A percentile compares a stretch with the other conserved stretches of the same genome.
Evolutionary conservation across 1,140 invertebrate species (phyloP).

Genomic region (Amyelois transitella): DNA sequence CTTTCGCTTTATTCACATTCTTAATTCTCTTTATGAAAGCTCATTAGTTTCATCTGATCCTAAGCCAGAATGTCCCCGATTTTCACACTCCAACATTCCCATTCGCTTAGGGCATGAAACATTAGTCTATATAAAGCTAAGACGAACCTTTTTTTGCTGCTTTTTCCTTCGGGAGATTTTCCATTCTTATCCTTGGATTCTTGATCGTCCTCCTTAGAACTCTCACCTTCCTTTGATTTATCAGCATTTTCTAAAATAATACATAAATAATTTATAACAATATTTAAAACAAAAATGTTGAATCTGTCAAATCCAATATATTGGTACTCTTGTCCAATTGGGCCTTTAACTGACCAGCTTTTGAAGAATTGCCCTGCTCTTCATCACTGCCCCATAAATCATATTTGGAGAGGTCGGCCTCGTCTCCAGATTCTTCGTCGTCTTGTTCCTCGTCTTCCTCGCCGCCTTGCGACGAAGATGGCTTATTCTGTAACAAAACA

Average conservation of each 20-base stretch:
- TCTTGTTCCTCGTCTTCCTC: constrained; percentile 44
- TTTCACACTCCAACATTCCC: too few relatives aligned
- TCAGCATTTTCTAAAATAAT: constrained; percentile 21
- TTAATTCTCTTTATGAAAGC: too few relatives aligned
- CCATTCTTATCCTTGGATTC: constrained; percentile 39
- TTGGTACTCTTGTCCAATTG: not conserved
- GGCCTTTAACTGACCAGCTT: constrained; percentile 34
- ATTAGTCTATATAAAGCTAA: not conserved
- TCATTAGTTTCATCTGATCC: too few relatives aligned
- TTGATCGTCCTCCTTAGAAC: constrained; percentile 26
- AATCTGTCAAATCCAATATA: too few relatives aligned
- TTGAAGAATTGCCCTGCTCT: constrained; percentile 52
- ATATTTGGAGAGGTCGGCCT: constrained; percentile 71
- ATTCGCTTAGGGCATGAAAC: too few relatives aligned
- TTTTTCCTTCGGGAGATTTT: constrained; percentile 35
- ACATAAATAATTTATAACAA: not conserved
- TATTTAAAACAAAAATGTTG: too few relatives aligned
- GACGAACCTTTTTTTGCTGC: constrained; percentile 40
- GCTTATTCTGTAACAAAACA: constrained; percentile 41
- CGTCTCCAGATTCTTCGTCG: constrained; percentile 67
- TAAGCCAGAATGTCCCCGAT: too few relatives aligned
- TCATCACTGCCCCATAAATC: constrained; percentile 70
- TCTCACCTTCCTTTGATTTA: constrained; percentile 33
- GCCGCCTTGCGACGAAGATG: constrained; percentile 30
- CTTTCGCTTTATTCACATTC: too few relatives aligned